Evolutionary conservation across 2,113 vertebrate genomes (phyloP).

Genomic region (Spea bombifrons): DNA sequence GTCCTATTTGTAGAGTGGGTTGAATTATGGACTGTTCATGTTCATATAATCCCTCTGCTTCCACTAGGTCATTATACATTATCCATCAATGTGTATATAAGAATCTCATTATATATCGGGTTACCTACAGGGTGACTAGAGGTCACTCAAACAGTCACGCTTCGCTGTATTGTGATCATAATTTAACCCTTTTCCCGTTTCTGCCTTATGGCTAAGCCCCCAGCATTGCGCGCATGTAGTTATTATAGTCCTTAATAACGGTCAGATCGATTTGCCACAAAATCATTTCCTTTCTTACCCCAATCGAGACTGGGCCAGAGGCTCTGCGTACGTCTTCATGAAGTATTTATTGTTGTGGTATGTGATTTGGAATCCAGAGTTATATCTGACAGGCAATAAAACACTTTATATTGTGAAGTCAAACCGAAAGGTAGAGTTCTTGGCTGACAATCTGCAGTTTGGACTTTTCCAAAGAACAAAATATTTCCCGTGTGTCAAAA

Average conservation of each 20-base stretch:
- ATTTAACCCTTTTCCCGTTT: neutral
- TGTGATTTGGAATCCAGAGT: neutral
- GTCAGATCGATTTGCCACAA: neutral
- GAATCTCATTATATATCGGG: neutral
- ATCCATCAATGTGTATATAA: neutral
- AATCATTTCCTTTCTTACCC: constrained; percentile 2
- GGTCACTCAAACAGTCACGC: neutral
- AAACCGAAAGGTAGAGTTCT: neutral
- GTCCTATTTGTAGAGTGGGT: neutral
- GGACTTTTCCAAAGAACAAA: neutral
- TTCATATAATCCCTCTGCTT: neutral
- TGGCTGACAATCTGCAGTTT: neutral
- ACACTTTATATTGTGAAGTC: neutral
- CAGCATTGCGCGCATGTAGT: neutral
- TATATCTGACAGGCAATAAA: neutral
- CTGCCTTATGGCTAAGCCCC: neutral
- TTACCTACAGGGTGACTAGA: neutral
- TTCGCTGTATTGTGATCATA: neutral
- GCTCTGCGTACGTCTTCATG: neutral
- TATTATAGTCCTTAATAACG: neutral
- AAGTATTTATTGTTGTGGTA: constrained; percentile 2
- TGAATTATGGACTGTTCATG: neutral
- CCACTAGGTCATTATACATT: neutral
- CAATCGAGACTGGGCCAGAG: neutral
- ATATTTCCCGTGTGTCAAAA: constrained; percentile 4